Evolutionary conservation across 2,113 vertebrate genomes (phyloP), one percentile per base, ranked within the genome.

Genomic region (Gopherus flavomarginatus): DNA sequence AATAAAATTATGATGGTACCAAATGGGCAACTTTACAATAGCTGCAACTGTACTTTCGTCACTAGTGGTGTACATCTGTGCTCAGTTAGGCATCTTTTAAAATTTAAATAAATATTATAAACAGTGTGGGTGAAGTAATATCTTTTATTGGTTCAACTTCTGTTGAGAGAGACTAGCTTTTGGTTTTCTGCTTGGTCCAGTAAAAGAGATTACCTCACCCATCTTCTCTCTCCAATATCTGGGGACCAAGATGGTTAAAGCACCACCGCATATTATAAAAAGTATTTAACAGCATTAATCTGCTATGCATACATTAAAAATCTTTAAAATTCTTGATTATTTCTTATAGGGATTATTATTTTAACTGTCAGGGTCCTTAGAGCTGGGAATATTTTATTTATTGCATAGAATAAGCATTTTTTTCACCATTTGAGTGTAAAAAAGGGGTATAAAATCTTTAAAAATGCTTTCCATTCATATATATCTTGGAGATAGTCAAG

Each of bases 341-440:
- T 91, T 52, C 62, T 89, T 6, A 47, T 87, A 69, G 49, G 49
- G 26, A 77, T 47, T 78, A 4, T 49, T 86, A 14, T 57, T 83
- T 81, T 52, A 86, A 57, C 42, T 85, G n/a, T n/a, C 31, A 44
- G 21, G 38, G 50, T 26, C 59, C 86, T 79, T 75, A 54, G 8
- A 85, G 47, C 7, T 87, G 38, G 5, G 17, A 5, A 31, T 91
- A 10, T 35, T 86, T 91, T 27, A 84, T 79, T 85, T 79, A 5
- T 3, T 10, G 19, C 21, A 1, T 8, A 0, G 4, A 1, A 29
- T 38, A 83, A 35, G 3, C 4, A 35, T 62, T 62, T 11, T 94
- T 91, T 81, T 22, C 27, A 10, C 12, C 31, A 59, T 72, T 50
- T 19, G 86, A 87, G 8, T 85, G 6, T 0, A 85, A 84, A 96